These are phyloP conservation scores for Nyleta sp. DNA, from an alignment of 2,888 invertebrate genomes.

Conservation along the genomic window DNA sequence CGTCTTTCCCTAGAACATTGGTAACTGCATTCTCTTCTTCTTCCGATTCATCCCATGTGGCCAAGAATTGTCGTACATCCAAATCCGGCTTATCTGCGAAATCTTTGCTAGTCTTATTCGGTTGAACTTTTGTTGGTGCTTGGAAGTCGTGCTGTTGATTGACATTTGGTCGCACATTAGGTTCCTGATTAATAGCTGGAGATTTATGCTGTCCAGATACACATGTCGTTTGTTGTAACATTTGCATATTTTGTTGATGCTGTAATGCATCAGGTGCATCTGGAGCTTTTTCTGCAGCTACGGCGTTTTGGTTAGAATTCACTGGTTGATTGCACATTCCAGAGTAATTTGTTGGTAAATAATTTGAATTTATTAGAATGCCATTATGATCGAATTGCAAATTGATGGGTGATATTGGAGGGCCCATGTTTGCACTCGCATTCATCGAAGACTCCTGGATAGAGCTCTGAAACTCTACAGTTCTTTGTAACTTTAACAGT, in stretches of 20 bases:
- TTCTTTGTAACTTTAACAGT: constrained; percentile 76
- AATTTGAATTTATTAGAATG: constrained; percentile 77
- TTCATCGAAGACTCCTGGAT: constrained; percentile 73
- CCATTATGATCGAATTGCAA: constrained; percentile 81
- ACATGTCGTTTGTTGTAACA: constrained; percentile 37
- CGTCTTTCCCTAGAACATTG: constrained; percentile 68
- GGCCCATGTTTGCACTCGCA: constrained; percentile 40
- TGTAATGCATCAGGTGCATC: constrained; percentile 21
- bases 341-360: constrained; percentile 71
- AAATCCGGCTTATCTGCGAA: constrained; percentile 78
- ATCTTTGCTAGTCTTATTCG: constrained; percentile 67
- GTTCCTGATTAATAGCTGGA: constrained; percentile 22
- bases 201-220: constrained; percentile 24
- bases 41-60: constrained; percentile 80
- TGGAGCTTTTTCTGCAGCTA: constrained; percentile 48
- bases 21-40: constrained; percentile 76
- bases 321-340: constrained; percentile 55
- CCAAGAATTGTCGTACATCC: constrained; percentile 80
- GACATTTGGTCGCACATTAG: constrained; percentile 19
- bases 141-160: constrained; percentile 53
- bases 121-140: constrained; percentile 29
- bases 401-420: constrained; percentile 76
- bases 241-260: constrained; percentile 41
- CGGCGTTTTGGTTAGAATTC: constrained; percentile 42
- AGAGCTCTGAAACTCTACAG: constrained; percentile 74